A percentile compares a stretch with the other conserved stretches of the same genome.
These are phyloP conservation scores for Actias luna DNA, from an alignment of 2,888 invertebrate species.

Conservation along the genomic window DNA sequence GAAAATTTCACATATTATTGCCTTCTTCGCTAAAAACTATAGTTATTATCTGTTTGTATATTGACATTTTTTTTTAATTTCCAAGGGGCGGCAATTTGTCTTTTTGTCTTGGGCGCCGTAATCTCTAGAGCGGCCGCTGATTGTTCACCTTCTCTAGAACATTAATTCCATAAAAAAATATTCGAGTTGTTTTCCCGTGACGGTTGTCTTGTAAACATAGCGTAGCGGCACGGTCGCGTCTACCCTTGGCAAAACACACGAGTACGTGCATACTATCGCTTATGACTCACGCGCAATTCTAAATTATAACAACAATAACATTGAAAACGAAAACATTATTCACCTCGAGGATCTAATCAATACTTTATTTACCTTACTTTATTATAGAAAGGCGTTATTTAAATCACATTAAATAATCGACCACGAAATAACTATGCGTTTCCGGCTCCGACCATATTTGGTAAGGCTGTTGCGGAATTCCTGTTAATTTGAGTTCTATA, in stretches of 20 bases:
- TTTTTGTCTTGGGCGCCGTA: too few species aligned
- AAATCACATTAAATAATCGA: slow-evolving; percentile 32
- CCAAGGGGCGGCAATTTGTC: too few species aligned
- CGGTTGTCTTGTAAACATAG: neutral
- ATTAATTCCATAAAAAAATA: neutral
- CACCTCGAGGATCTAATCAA: slow-evolving; percentile 50
- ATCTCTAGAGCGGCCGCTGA: too few species aligned
- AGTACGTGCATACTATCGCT: slow-evolving; percentile 11
- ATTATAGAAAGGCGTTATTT: slow-evolving; percentile 36
- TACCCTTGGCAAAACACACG: neutral
- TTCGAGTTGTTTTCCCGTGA: neutral
- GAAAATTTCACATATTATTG: too few species aligned
- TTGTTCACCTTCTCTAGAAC: too few species aligned
- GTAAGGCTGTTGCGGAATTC: slow-evolving; percentile 42
- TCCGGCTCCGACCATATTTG: slow-evolving; percentile 44
- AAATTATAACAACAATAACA: slow-evolving; percentile 40
- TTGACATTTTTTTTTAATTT: too few species aligned
- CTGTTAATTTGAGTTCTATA: slow-evolving; percentile 7
- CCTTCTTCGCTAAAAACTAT: too few species aligned
- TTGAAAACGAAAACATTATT: slow-evolving; percentile 39
- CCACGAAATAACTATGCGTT: slow-evolving; percentile 46
- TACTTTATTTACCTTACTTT: slow-evolving; percentile 33
- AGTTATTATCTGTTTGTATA: too few species aligned
- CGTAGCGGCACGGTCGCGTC: neutral
- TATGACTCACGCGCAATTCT: slow-evolving; percentile 39